Conservation (phyloP, 2,113 vertebrate genomes). For the Tychaedon coryphoeus region DNA sequence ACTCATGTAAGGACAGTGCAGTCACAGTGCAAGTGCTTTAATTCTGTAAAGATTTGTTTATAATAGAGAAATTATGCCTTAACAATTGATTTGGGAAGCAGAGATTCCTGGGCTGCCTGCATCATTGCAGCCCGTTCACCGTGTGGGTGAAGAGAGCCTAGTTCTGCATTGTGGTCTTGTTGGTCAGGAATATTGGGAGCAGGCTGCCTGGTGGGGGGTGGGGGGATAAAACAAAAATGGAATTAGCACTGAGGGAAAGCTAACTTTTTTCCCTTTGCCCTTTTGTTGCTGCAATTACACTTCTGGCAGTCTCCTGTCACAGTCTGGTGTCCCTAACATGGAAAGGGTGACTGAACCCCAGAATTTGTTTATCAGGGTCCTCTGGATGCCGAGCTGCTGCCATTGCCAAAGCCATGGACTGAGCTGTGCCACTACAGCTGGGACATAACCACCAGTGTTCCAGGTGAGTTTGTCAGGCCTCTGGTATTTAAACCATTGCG, state of each 20-base stretch:
- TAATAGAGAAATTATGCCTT: neutral
- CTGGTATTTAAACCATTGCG: neutral
- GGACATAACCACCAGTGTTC: accelerated
- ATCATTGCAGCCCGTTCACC: neutral
- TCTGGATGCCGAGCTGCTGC: neutral
- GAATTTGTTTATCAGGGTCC: neutral
- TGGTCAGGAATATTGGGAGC: neutral
- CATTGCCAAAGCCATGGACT: accelerated
- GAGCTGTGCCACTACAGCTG: neutral
- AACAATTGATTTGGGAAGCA: neutral
- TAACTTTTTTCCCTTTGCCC: neutral
- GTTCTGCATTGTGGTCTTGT: neutral
- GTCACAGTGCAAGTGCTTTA: neutral
- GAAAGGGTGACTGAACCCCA: neutral
- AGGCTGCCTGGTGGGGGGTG: slow-evolving; percentile 2
- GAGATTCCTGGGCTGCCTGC: neutral
- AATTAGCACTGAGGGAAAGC: neutral
- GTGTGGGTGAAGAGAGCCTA: neutral
- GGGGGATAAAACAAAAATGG: neutral
- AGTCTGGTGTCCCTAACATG: accelerated
- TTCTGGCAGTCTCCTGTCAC: neutral
- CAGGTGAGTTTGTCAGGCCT: neutral
- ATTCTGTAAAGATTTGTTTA: neutral
- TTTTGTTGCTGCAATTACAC: neutral
- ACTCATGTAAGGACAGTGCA: accelerated